phyloP scores from a whole-genome alignment of 2,888 invertebrate species.

The Balanococcus diminutus region DNA sequence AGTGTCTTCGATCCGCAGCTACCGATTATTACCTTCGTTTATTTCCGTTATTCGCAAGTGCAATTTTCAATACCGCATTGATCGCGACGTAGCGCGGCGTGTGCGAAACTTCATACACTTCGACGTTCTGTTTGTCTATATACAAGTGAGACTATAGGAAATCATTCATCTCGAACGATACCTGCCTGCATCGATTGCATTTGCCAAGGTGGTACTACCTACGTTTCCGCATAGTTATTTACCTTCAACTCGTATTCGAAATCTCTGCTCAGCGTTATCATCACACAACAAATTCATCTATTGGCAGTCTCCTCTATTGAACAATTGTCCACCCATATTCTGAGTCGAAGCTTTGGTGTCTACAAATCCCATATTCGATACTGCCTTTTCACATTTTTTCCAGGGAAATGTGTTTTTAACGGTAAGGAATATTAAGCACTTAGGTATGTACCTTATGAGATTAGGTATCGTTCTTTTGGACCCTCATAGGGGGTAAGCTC shows the following conservation, averaged over 20 bases:
- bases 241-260: no score
- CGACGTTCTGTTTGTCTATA: not conserved
- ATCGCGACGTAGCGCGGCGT: no score
- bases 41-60: not conserved
- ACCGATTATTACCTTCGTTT: slow-evolving; percentile 21
- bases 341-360: not conserved
- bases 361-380: not conserved
- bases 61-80: not conserved
- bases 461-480: no score
- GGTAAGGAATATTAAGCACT: not conserved
- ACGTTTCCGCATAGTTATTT: not conserved
- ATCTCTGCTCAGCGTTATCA: no score
- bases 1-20: slow-evolving; percentile 24
- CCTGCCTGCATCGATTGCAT: not conserved
- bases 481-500: no score
- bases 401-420: not conserved
- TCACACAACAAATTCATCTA: not conserved
- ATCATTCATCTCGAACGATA: slow-evolving; percentile 3
- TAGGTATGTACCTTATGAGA: no score
- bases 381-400: not conserved
- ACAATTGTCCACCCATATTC: not conserved
- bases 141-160: not conserved
- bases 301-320: not conserved
- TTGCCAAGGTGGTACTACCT: not conserved
- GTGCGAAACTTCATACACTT: slow-evolving; percentile 30